phyloP scores from a whole-genome alignment of 2,113 vertebrate species.

The cattle (Bos taurus) region DNA sequence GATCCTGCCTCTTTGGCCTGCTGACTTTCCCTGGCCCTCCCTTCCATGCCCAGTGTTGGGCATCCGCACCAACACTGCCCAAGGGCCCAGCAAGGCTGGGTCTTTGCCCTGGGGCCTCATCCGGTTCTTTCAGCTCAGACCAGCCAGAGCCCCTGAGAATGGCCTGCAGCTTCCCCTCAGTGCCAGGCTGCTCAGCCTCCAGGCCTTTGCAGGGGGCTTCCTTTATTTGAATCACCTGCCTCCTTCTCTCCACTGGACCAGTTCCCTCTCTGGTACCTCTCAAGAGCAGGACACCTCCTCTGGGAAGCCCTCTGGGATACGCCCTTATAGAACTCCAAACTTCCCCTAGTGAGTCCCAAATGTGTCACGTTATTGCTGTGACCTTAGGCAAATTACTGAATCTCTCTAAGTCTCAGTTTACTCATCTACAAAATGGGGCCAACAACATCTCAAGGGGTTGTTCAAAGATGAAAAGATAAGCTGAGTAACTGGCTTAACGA shows the following conservation, averaged over 20 bases:
- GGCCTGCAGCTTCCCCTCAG: neutral
- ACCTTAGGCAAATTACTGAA: neutral
- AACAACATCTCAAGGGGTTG: neutral
- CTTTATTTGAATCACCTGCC: neutral
- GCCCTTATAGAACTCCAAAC: neutral
- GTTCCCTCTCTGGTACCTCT: neutral
- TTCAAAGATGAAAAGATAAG: neutral
- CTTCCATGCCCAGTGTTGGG: no score
- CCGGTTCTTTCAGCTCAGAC: neutral
- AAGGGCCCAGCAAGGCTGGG: neutral
- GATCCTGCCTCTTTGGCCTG: neutral
- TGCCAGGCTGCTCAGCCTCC: neutral
- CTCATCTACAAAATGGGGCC: neutral
- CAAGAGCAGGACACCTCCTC: neutral
- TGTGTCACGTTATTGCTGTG: neutral
- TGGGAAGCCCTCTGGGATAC: neutral
- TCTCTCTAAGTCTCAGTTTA: neutral
- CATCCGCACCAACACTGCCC: neutral
- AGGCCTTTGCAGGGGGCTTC: neutral
- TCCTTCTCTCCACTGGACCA: neutral
- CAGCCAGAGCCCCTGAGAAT: neutral
- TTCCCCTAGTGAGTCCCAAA: neutral
- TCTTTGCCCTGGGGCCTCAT: neutral
- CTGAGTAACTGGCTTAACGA: accelerated
- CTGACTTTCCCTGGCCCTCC: neutral